These are phyloP conservation scores for Pteronotus mesoamericanus DNA, from an alignment of 2,797 vertebrate genomes.

Conservation along the genomic window DNA sequence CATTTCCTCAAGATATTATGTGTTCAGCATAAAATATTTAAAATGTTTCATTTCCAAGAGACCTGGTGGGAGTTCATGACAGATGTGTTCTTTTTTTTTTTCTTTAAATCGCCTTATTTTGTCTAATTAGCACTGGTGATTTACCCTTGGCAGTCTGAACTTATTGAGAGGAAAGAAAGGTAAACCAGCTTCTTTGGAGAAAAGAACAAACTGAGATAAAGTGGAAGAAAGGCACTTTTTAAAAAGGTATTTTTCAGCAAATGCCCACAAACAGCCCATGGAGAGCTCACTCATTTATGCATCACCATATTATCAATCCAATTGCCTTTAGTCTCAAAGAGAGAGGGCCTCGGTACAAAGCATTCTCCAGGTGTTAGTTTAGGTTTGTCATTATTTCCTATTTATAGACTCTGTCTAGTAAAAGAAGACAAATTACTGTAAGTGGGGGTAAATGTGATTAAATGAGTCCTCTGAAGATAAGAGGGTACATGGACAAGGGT, in stretches of 20 bases:
- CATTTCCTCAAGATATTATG: constrained; percentile 83
- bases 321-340: constrained; percentile 77
- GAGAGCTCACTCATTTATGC: constrained; percentile 79
- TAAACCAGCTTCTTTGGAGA: constrained; percentile 69
- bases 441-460: constrained; percentile 63
- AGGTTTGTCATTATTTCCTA: constrained; percentile 64
- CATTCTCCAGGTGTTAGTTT: constrained; percentile 70
- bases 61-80: constrained; percentile 84
- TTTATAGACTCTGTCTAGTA: constrained; percentile 49
- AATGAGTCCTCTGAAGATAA: constrained; percentile 55
- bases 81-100: constrained; percentile 75
- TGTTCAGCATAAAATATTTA: constrained; percentile 85
- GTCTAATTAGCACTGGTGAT: constrained; percentile 82
- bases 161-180: constrained; percentile 77
- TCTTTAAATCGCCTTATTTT: constrained; percentile 70
- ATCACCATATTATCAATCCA: constrained; percentile 74
- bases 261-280: constrained; percentile 70
- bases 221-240: constrained; percentile 32
- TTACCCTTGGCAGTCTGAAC: constrained; percentile 79
- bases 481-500: constrained; percentile 30
- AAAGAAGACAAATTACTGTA: constrained; percentile 57
- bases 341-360: constrained; percentile 47
- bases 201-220: constrained; percentile 71
- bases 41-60: constrained; percentile 82
- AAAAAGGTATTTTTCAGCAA: constrained; percentile 69